A percentile compares a stretch with the other conserved stretches of the same genome.
These are phyloP conservation scores for Taphrorychus bicolor DNA, from an alignment of 2,888 invertebrate genomes.

Conservation along the genomic window DNA sequence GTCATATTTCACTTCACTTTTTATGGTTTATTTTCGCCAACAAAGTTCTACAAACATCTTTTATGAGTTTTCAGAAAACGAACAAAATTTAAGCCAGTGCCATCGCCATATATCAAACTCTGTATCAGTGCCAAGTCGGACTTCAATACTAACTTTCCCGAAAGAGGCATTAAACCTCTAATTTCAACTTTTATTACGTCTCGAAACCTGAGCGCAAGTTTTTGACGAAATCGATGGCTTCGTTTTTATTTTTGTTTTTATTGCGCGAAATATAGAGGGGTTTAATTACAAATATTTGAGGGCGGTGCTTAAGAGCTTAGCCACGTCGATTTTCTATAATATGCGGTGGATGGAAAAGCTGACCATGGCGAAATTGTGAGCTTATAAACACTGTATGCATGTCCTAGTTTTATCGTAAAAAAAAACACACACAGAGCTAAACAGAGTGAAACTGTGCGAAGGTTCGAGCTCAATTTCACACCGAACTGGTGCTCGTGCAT, in stretches of 20 bases:
- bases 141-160: constrained; percentile 37
- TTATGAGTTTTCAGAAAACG: constrained; percentile 31
- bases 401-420: neutral
- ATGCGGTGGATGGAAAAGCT: too few species aligned
- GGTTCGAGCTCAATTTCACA: constrained; percentile 7
- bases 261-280: neutral
- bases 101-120: constrained; percentile 36
- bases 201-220: neutral
- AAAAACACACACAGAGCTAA: too few species aligned
- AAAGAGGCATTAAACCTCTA: constrained; percentile 35
- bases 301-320: too few species aligned
- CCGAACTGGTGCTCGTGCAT: constrained; percentile 10
- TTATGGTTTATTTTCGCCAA: constrained; percentile 27
- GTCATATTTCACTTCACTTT: constrained; percentile 11
- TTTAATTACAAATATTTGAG: neutral
- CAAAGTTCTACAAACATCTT: constrained; percentile 33
- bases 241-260: neutral
- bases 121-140: constrained; percentile 38
- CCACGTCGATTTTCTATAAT: too few species aligned
- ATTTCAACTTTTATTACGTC: constrained; percentile 37
- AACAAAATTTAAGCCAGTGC: constrained; percentile 34
- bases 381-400: neutral
- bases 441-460: neutral
- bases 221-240: neutral
- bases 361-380: too few species aligned